A percentile compares a stretch with the other conserved stretches of the same genome.
These are phyloP conservation scores for Acinonyx jubatus DNA, from an alignment of 2,113 vertebrate genomes.

Conservation along the genomic window DNA sequence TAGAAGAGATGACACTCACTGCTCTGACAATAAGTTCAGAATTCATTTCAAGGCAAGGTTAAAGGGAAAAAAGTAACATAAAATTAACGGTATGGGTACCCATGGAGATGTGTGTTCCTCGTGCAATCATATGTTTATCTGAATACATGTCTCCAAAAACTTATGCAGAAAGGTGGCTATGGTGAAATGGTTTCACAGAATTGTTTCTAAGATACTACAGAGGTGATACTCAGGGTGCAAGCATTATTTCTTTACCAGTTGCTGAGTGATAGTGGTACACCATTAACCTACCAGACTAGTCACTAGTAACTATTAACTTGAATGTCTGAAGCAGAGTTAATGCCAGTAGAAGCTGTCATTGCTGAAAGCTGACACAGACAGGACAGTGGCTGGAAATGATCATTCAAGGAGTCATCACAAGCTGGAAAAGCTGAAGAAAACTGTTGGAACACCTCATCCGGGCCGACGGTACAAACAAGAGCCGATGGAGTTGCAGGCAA, in stretches of 20 bases:
- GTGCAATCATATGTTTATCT: background rate
- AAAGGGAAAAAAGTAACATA: background rate
- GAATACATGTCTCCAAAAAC: background rate
- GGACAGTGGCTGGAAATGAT: background rate
- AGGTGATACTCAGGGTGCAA: background rate
- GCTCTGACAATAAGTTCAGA: background rate
- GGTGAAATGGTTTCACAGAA: background rate
- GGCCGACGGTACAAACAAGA: background rate
- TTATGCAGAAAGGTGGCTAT: background rate
- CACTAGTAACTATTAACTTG: background rate
- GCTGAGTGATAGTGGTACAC: background rate
- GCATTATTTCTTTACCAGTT: background rate
- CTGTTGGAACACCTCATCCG: background rate
- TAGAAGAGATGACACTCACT: background rate
- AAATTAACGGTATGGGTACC: background rate
- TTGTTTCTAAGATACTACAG: background rate
- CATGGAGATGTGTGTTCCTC: background rate
- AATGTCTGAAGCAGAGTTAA: background rate
- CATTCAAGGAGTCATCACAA: background rate
- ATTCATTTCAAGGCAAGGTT: background rate
- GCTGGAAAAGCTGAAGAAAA: background rate
- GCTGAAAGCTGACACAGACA: background rate
- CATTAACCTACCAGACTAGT: background rate
- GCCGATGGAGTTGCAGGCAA: background rate
- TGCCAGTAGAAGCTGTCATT: background rate